phyloP scores from a whole-genome alignment of 2,113 vertebrate genomes.

The Mobula birostris region DNA sequence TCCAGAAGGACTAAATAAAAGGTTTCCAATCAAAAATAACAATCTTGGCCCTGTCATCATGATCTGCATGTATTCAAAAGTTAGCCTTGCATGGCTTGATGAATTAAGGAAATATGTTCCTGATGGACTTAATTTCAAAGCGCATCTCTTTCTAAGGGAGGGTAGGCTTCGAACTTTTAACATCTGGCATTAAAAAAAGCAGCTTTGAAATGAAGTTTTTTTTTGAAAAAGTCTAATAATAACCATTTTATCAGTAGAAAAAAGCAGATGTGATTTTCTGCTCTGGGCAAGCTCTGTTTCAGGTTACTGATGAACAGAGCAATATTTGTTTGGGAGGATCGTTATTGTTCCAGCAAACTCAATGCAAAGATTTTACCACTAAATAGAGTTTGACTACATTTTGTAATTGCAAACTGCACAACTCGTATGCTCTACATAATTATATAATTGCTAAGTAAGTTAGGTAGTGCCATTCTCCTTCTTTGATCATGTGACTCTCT shows the following conservation, averaged over 20 bases:
- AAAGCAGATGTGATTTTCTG: slow-evolving; percentile 37
- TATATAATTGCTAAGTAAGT: slow-evolving; percentile 7
- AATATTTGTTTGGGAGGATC: slow-evolving; percentile 24
- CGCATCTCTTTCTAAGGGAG: slow-evolving; percentile 35
- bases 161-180: slow-evolving; percentile 31
- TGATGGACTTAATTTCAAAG: slow-evolving; percentile 38
- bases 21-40: slow-evolving; percentile 19
- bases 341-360: slow-evolving; percentile 6
- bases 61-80: slow-evolving; percentile 17
- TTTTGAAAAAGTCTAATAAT: slow-evolving; percentile 35
- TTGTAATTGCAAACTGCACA: slow-evolving; percentile 20
- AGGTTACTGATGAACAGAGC: slow-evolving; percentile 33
- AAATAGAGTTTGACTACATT: background rate
- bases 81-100: slow-evolving; percentile 28
- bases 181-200: slow-evolving; percentile 30
- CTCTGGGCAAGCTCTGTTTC: slow-evolving; percentile 36
- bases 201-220: slow-evolving; percentile 10
- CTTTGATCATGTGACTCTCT: background rate
- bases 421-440: slow-evolving; percentile 6
- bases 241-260: slow-evolving; percentile 35
- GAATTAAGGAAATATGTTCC: slow-evolving; percentile 36
- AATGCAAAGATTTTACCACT: background rate
- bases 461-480: background rate
- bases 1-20: slow-evolving; percentile 24
- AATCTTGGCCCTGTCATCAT: slow-evolving; percentile 28